These are phyloP conservation scores for Helostoma temminkii DNA, from an alignment of 2,797 vertebrate species.

Conservation along the genomic window DNA sequence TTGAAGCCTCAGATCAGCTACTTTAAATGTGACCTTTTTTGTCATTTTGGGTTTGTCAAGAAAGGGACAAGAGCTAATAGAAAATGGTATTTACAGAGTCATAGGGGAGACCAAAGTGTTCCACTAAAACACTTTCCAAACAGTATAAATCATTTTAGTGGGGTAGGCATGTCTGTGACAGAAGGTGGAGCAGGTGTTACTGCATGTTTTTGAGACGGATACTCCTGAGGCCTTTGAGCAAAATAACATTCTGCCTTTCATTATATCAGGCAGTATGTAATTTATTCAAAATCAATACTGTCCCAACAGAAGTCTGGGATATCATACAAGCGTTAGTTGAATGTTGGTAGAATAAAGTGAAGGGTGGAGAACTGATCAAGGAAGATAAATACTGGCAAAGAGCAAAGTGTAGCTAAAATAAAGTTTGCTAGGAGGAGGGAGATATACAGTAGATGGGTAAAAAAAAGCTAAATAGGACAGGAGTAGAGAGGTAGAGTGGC, in stretches of 20 bases:
- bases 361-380: neutral
- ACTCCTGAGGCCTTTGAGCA: neutral
- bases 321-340: neutral
- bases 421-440: conserved; percentile 8
- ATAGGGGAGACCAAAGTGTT: neutral
- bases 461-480: conserved; percentile 37
- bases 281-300: neutral
- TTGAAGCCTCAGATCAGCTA: conserved; percentile 18
- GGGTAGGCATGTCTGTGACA: conserved; percentile 12
- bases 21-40: conserved; percentile 12
- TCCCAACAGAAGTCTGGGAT: neutral
- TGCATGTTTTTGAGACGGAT: neutral
- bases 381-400: conserved; percentile 4
- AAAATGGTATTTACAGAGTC: conserved; percentile 9
- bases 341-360: neutral
- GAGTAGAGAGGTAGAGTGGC: conserved; percentile 21
- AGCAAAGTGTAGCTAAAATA: conserved; percentile 17
- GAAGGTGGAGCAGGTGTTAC: conserved; percentile 6
- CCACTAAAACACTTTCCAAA: neutral
- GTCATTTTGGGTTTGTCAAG: too few species aligned
- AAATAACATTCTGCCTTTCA: neutral
- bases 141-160: neutral
- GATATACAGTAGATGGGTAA: neutral
- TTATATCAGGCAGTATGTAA: neutral
- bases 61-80: neutral